Percentiles rank a stretch among this genome's conserved stretches.
Conservation (phyloP, 2,797 vertebrate genomes). For the Pogonophryne albipinna region DNA sequence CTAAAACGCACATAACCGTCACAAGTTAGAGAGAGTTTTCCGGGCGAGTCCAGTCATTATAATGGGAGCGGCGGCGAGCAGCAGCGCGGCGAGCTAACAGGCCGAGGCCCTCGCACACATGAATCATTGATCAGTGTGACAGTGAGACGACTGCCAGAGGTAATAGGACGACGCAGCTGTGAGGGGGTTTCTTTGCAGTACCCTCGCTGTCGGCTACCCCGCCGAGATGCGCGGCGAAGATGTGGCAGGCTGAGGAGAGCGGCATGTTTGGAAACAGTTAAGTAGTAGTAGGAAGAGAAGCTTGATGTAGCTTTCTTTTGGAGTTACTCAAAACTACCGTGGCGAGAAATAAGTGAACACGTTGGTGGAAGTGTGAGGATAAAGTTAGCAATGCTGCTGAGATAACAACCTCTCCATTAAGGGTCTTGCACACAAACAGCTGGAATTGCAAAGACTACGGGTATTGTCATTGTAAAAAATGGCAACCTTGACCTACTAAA, state of each 20-base stretch:
- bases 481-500: conserved; percentile 19
- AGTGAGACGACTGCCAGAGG: conserved; percentile 80
- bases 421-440: conserved; percentile 35
- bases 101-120: conserved; percentile 66
- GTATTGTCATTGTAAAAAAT: conserved; percentile 28
- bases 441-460: conserved; percentile 23
- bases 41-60: conserved; percentile 77
- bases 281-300: conserved; percentile 29
- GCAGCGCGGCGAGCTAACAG: conserved; percentile 73
- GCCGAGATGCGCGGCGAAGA: conserved; percentile 58
- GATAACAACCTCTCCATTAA: conserved; percentile 20
- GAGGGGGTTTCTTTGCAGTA: conserved; percentile 61
- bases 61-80: conserved; percentile 56
- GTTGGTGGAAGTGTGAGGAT: conserved; percentile 35
- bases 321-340: conserved; percentile 44
- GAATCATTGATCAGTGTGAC: conserved; percentile 84
- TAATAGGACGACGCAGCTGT: conserved; percentile 75
- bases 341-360: conserved; percentile 36
- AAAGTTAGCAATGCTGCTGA: conserved; percentile 20
- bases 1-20: conserved; percentile 23
- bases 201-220: conserved; percentile 63
- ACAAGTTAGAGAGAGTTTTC: conserved; percentile 42
- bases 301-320: conserved; percentile 57
- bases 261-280: conserved; percentile 40
- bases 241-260: conserved; percentile 52